Conservation (phyloP, 2,797 vertebrate species). For the Channallabes apus region DNA sequence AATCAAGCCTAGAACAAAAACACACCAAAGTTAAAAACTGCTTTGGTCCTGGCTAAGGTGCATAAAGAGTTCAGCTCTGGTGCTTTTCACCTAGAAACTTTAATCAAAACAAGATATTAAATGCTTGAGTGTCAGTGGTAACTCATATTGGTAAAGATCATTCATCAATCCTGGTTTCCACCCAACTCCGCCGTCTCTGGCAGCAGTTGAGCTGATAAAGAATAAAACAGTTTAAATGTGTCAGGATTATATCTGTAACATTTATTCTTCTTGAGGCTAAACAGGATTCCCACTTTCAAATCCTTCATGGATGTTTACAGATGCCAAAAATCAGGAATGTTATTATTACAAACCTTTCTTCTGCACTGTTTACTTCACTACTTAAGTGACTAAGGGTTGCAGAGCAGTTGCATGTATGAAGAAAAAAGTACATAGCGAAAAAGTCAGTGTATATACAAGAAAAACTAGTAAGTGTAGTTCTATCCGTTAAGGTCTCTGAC, state of each 20-base stretch:
- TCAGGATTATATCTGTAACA: background rate
- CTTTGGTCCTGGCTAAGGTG: too few relatives aligned
- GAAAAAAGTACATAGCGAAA: background rate
- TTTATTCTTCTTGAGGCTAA: background rate
- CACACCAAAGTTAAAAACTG: background rate
- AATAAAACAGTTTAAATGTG: background rate
- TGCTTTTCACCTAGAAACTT: background rate
- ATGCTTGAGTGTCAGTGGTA: background rate
- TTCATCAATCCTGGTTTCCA: background rate
- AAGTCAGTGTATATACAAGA: conserved; percentile 14
- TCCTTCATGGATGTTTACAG: background rate
- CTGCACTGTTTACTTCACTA: background rate
- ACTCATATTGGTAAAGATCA: background rate
- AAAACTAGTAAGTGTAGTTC: conserved; percentile 35
- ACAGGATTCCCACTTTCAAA: background rate
- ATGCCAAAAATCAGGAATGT: background rate
- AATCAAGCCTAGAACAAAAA: background rate
- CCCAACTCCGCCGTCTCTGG: background rate
- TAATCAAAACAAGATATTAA: background rate
- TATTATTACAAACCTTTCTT: background rate
- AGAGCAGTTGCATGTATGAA: background rate
- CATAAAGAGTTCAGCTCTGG: background rate
- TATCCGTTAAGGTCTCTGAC: background rate
- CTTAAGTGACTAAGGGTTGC: background rate
- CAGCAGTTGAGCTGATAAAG: background rate